A percentile compares a stretch with the other conserved stretches of the same genome.
These are phyloP conservation scores for Calosoma granatense DNA, from an alignment of 1,140 invertebrate species.

Conservation along the genomic window DNA sequence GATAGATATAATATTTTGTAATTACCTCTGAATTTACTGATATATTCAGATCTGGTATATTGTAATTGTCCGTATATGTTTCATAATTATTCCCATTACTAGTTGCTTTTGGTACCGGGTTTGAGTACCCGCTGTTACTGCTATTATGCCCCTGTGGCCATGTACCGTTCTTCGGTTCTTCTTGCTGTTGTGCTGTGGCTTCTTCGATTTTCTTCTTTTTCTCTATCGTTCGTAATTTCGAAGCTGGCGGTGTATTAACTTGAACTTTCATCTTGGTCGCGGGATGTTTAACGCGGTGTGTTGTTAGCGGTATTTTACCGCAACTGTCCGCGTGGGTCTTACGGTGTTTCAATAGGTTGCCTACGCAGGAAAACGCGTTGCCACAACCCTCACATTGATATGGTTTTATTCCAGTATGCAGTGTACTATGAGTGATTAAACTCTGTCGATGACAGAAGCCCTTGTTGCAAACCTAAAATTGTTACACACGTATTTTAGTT, in stretches of 20 bases:
- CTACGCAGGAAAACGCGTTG: conserved; percentile 34
- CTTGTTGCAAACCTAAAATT: conserved; percentile 40
- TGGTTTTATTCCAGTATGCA: conserved; percentile 41
- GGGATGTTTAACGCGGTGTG: conserved; percentile 22
- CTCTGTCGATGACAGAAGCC: conserved; percentile 42
- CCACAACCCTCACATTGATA: conserved; percentile 34
- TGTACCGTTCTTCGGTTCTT: neutral
- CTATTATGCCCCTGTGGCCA: neutral
- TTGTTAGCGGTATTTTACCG: conserved; percentile 25
- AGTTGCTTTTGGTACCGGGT: too few species aligned
- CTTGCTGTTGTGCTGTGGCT: too few species aligned
- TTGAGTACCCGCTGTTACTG: too few species aligned
- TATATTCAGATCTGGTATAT: too few species aligned
- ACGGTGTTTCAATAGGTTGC: conserved; percentile 36
- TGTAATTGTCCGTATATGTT: too few species aligned
- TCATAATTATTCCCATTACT: too few species aligned
- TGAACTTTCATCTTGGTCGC: conserved; percentile 22
- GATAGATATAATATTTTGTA: too few species aligned
- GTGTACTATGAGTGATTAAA: conserved; percentile 37
- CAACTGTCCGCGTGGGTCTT: conserved; percentile 33
- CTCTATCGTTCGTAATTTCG: conserved; percentile 17
- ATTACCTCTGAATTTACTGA: too few species aligned
- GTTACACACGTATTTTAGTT: conserved; percentile 1
- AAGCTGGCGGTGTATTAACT: conserved; percentile 22
- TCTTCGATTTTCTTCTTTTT: conserved; percentile 15